Percentiles rank a stretch among this genome's conserved stretches.
phyloP scores from a whole-genome alignment of 2,797 vertebrate species.

The Labroides dimidiatus region DNA sequence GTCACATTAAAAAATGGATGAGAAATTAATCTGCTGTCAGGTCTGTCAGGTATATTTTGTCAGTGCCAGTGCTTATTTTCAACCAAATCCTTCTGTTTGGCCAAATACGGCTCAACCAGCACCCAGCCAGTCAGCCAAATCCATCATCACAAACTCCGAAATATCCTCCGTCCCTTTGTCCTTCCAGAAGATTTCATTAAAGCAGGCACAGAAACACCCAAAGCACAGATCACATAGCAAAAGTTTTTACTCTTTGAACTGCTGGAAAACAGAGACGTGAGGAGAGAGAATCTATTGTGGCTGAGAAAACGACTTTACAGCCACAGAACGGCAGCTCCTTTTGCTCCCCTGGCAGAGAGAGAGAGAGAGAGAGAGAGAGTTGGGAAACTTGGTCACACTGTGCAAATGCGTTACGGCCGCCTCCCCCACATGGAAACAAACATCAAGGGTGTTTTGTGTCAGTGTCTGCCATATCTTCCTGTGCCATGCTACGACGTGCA shows the following conservation, averaged over 20 bases:
- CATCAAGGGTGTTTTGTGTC: constrained; percentile 64
- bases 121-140: constrained; percentile 63
- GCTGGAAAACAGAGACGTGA: constrained; percentile 4
- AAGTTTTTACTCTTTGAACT: constrained; percentile 45
- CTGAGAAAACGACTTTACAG: constrained; percentile 46
- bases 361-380: constrained; percentile 25
- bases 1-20: constrained; percentile 83
- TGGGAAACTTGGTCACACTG: constrained; percentile 56
- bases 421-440: constrained; percentile 60
- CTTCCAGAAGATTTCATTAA: constrained; percentile 63
- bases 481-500: constrained; percentile 66
- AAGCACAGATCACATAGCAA: constrained; percentile 22
- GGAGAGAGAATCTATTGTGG: constrained; percentile 17
- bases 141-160: constrained; percentile 38
- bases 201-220: constrained; percentile 27
- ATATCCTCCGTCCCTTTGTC: constrained; percentile 63
- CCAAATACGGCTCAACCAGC: constrained; percentile 36
- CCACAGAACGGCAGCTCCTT: constrained; percentile 23
- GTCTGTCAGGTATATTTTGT: constrained; percentile 79
- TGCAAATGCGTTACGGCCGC: constrained; percentile 51
- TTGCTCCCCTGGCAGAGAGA: constrained; percentile 41
- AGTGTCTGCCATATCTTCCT: constrained; percentile 66
- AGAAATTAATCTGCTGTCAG: constrained; percentile 82
- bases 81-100: constrained; percentile 67
- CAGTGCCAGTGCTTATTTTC: constrained; percentile 66